Evolutionary conservation across 2,113 vertebrate genomes (phyloP).

Genomic region (Coryphaenoides rupestris): DNA sequence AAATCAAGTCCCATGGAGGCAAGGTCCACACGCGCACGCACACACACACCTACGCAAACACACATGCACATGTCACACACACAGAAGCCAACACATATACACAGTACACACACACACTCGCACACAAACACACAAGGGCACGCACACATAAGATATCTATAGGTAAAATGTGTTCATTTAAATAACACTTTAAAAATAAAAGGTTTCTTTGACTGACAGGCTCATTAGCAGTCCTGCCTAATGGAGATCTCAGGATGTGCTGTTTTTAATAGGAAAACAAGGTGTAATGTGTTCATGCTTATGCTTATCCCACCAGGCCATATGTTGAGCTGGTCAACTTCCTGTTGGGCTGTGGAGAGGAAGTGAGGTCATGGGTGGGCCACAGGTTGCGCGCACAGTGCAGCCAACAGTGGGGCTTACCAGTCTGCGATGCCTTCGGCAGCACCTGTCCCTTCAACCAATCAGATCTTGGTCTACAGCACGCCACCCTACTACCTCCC

Average conservation of each 20-base stretch:
- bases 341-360: slow-evolving; percentile 85
- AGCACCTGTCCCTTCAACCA: slow-evolving; percentile 72
- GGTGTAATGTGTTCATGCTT: no score
- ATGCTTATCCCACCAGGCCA: slow-evolving; percentile 66
- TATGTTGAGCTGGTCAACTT: slow-evolving; percentile 92
- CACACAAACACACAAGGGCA: no score
- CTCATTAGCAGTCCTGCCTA: background rate
- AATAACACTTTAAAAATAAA: no score
- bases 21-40: no score
- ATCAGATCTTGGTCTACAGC: slow-evolving; percentile 2
- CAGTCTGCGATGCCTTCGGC: slow-evolving; percentile 82
- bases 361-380: slow-evolving; percentile 80
- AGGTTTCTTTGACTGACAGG: background rate
- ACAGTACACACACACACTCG: no score
- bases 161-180: no score
- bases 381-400: slow-evolving; percentile 83
- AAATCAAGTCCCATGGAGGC: no score
- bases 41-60: no score
- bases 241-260: background rate
- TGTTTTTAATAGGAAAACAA: background rate
- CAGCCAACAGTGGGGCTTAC: slow-evolving; percentile 85
- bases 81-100: no score
- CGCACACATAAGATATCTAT: no score
- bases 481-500: slow-evolving; percentile 19
- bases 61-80: no score